These are phyloP conservation scores for Dryobates pubescens DNA, from an alignment of 2,797 vertebrate genomes.

Conservation along the genomic window DNA sequence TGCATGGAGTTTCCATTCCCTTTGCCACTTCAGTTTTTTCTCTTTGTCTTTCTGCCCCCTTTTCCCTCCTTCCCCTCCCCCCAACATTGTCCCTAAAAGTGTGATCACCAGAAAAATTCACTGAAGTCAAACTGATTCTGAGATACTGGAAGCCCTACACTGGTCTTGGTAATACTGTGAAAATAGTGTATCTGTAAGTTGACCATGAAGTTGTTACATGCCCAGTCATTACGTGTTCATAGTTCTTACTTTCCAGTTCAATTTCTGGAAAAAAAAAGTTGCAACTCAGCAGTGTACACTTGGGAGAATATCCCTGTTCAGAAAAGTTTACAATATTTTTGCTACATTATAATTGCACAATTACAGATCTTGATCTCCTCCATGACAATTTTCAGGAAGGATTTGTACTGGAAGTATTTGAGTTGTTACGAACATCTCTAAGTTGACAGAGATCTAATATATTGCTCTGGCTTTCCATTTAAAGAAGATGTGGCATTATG, in stretches of 20 bases:
- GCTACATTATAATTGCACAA: background rate
- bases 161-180: background rate
- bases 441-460: background rate
- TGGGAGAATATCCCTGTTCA: background rate
- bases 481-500: background rate
- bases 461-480: background rate
- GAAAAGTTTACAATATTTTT: background rate
- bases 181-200: background rate
- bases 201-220: background rate
- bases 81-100: background rate
- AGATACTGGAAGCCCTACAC: background rate
- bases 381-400: background rate
- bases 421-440: background rate
- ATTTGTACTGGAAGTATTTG: background rate
- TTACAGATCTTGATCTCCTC: background rate
- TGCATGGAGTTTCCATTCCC: background rate
- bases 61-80: too few species aligned
- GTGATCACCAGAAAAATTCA: background rate
- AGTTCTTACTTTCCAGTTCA: background rate
- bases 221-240: background rate
- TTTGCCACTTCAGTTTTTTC: background rate
- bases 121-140: background rate
- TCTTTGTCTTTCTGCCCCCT: background rate
- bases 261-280: background rate
- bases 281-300: background rate